These are phyloP conservation scores for Sparidentex hasta DNA, from an alignment of 2,797 vertebrate species.

Conservation along the genomic window DNA sequence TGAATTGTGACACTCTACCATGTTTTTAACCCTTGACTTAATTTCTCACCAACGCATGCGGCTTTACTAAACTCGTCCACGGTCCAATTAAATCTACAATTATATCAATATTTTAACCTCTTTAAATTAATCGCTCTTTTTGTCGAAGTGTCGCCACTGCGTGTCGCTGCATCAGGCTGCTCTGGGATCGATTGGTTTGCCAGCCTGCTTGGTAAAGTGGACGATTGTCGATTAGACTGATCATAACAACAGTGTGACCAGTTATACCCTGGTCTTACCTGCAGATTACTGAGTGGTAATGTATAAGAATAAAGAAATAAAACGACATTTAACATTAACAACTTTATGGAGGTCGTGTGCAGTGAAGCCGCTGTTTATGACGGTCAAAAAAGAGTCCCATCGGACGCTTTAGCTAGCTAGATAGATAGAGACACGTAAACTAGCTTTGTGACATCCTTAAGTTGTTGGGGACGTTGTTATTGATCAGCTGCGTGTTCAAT, in stretches of 20 bases:
- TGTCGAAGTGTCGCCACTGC: background rate
- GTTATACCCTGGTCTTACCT: background rate
- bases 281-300: too few relatives aligned
- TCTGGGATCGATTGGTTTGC: constrained; percentile 55
- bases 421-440: background rate
- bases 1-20: background rate
- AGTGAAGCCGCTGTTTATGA: background rate
- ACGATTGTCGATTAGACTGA: constrained; percentile 44
- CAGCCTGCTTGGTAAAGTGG: constrained; percentile 15
- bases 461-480: too few relatives aligned
- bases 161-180: constrained; percentile 6
- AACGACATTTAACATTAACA: background rate
- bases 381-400: background rate
- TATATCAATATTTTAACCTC: background rate
- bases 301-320: too few relatives aligned
- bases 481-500: background rate
- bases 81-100: background rate
- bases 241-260: background rate
- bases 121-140: background rate
- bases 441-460: background rate
- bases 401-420: background rate
- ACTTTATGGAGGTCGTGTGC: background rate
- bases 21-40: background rate
- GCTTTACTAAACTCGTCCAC: background rate
- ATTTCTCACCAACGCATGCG: background rate